These are phyloP conservation scores for Perccottus glenii DNA, from an alignment of 2,113 vertebrate genomes.

Conservation along the genomic window DNA sequence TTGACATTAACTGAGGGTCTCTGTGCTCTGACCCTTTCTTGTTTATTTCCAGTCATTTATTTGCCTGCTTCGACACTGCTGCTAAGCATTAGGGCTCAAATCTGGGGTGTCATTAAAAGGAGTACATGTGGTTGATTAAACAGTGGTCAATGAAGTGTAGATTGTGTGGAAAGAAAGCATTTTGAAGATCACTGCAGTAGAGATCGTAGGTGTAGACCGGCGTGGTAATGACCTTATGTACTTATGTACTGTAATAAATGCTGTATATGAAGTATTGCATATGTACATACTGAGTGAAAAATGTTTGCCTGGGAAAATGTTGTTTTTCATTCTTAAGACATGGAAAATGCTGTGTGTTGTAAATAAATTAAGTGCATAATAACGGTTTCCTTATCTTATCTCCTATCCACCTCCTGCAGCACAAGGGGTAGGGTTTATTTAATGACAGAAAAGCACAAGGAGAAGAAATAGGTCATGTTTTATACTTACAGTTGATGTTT, in stretches of 20 bases:
- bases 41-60: constrained; percentile 48
- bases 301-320: constrained; percentile 52
- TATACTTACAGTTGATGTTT: no score
- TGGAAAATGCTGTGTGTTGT: constrained; percentile 66
- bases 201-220: constrained; percentile 36
- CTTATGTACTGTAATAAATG: constrained; percentile 17
- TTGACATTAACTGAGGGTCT: constrained; percentile 18
- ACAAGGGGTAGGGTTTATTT: background rate
- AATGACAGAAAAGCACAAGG: background rate
- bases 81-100: constrained; percentile 65
- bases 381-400: constrained; percentile 36
- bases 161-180: constrained; percentile 24
- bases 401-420: background rate
- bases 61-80: constrained; percentile 58
- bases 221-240: background rate
- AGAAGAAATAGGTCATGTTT: no score
- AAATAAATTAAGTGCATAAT: constrained; percentile 68
- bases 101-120: constrained; percentile 60
- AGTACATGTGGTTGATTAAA: constrained; percentile 56
- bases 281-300: constrained; percentile 61
- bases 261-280: constrained; percentile 38
- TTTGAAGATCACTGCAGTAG: constrained; percentile 44
- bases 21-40: constrained; percentile 17
- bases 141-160: constrained; percentile 42
- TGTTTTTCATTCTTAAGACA: constrained; percentile 52